phyloP scores from a whole-genome alignment of 2,888 invertebrate species.

The Dusona sp. region DNA sequence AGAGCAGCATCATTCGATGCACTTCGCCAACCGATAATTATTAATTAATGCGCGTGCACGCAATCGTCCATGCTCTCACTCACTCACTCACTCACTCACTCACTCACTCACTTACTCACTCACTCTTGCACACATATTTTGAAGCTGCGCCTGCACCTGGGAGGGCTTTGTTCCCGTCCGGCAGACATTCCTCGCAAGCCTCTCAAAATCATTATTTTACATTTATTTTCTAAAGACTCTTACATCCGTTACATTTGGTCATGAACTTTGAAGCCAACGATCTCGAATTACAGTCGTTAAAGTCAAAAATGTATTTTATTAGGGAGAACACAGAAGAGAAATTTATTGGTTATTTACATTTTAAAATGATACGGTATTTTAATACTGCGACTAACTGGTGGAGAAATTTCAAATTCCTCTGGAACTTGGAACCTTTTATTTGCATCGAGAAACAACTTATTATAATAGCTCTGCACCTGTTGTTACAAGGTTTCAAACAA shows the following conservation, averaged over 20 bases:
- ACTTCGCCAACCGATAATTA: conserved; percentile 51
- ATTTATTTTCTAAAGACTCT: not conserved
- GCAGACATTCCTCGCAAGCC: not conserved
- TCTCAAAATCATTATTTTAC: not conserved
- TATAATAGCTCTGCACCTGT: no score
- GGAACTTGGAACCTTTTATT: no score
- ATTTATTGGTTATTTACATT: no score
- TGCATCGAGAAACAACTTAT: no score
- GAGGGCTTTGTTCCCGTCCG: conserved; percentile 11
- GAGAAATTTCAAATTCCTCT: no score
- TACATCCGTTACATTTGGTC: not conserved
- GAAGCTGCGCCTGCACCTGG: conserved; percentile 15
- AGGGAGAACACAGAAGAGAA: no score
- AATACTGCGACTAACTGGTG: no score
- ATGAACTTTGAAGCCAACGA: not conserved
- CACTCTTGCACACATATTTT: not conserved
- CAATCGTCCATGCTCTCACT: not conserved
- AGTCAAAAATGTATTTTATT: no score
- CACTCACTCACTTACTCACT: not conserved
- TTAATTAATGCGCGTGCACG: conserved; percentile 51
- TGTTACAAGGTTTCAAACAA: no score
- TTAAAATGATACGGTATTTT: no score
- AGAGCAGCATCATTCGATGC: conserved; percentile 42
- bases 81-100: not conserved
- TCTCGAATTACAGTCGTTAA: no score